Evolutionary conservation across 2,113 vertebrate species (phyloP).

Genomic region (Pedionomus torquatus): DNA sequence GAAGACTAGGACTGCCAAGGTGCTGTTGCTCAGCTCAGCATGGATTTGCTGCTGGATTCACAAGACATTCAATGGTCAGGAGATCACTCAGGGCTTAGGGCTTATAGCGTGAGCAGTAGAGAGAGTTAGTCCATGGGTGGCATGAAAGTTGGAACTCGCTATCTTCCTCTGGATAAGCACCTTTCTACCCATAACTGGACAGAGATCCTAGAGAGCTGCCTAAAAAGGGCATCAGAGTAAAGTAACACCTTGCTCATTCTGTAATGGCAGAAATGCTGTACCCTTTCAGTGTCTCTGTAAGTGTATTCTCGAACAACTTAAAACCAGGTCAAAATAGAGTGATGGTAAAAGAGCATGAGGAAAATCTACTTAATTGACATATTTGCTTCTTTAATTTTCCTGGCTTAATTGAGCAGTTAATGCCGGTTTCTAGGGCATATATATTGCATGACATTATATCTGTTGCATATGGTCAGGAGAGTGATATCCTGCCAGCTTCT

Average conservation of each 20-base stretch:
- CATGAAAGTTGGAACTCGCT: neutral
- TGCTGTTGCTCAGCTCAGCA: neutral
- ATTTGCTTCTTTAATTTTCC: neutral
- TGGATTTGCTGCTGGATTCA: neutral
- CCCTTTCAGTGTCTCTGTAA: neutral
- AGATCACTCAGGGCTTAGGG: neutral
- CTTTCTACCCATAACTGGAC: neutral
- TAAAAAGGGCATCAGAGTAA: neutral
- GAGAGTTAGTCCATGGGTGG: neutral
- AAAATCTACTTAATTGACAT: neutral
- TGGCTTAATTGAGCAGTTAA: neutral
- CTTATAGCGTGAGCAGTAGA: neutral
- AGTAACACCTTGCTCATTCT: neutral
- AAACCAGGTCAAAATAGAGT: neutral
- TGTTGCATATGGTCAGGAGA: neutral
- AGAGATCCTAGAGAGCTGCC: neutral
- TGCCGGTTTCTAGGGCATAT: neutral
- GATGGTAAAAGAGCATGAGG: neutral
- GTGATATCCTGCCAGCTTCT: neutral
- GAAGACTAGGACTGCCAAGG: neutral
- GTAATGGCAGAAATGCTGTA: neutral
- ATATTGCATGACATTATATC: neutral
- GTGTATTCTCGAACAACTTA: neutral
- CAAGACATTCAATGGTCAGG: neutral
- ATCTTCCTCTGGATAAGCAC: neutral